A percentile compares a stretch with the other conserved stretches of the same genome.
Evolutionary conservation across 2,797 vertebrate species (phyloP).

Genomic region (Muscicapa comitata): DNA sequence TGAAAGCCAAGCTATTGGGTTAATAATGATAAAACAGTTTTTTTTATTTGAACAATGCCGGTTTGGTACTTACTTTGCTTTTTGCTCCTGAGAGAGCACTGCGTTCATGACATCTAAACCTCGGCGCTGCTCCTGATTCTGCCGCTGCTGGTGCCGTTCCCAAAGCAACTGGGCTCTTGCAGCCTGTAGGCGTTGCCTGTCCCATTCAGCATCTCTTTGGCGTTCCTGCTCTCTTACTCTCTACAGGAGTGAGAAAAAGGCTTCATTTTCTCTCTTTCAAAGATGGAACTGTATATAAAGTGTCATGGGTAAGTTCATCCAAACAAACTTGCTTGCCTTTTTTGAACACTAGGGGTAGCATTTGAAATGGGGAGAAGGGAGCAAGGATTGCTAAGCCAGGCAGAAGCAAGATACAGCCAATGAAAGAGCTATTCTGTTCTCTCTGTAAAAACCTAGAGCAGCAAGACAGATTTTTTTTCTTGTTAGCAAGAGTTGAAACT

Average conservation of each 20-base stretch:
- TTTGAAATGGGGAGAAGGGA: neutral
- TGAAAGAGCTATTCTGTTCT: neutral
- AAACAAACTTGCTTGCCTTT: neutral
- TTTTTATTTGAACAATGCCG: neutral
- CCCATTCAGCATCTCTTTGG: slow-evolving; percentile 65
- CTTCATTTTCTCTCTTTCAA: neutral
- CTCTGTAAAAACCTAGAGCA: neutral
- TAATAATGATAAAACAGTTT: neutral
- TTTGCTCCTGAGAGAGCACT: slow-evolving; percentile 75
- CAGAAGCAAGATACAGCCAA: neutral
- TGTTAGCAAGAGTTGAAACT: neutral
- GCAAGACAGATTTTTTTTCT: neutral
- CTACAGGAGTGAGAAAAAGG: slow-evolving; percentile 55
- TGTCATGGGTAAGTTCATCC: neutral
- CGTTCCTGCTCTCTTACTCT: slow-evolving; percentile 68
- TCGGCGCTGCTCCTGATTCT: slow-evolving; percentile 68
- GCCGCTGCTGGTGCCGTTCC: slow-evolving; percentile 77
- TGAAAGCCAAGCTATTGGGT: neutral
- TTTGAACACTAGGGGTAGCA: neutral
- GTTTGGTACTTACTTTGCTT: slow-evolving; percentile 72
- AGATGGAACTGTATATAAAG: neutral
- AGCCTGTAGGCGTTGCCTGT: slow-evolving; percentile 50
- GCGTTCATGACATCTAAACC: slow-evolving; percentile 78
- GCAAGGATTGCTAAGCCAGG: neutral
- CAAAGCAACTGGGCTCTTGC: slow-evolving; percentile 70